These are phyloP conservation scores for Darevskia nairensis DNA, from an alignment of 2,797 vertebrate species.

Conservation along the genomic window DNA sequence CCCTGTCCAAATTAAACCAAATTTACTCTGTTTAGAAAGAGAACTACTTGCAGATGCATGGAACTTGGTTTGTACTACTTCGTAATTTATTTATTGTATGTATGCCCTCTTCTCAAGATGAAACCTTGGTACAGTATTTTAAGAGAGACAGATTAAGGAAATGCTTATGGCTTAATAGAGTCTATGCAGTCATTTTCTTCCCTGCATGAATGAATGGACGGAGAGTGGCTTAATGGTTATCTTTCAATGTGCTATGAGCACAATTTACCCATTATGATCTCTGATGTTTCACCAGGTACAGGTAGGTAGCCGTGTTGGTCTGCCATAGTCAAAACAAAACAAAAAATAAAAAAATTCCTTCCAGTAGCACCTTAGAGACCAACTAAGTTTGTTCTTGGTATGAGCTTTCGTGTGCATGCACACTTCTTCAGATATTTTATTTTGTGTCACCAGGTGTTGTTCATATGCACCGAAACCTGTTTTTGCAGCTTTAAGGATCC, in stretches of 20 bases:
- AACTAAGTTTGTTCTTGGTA: too few species aligned
- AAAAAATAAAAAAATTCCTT: too few species aligned
- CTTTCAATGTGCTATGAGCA: neutral
- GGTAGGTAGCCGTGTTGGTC: too few species aligned
- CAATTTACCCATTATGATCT: neutral
- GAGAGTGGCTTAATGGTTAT: neutral
- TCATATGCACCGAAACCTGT: neutral
- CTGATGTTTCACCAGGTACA: neutral
- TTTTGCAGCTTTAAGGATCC: neutral
- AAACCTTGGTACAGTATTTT: neutral
- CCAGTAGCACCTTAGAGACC: too few species aligned
- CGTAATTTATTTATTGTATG: neutral
- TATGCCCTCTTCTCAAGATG: neutral
- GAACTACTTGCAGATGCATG: neutral
- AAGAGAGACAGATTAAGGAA: neutral
- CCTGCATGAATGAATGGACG: neutral
- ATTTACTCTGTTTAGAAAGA: constrained; percentile 31
- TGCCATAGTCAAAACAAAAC: too few species aligned
- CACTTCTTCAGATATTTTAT: too few species aligned
- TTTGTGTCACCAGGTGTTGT: neutral
- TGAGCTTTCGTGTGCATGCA: too few species aligned
- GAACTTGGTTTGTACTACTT: constrained; percentile 42
- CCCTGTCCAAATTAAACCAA: neutral
- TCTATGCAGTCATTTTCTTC: neutral
- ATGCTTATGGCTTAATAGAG: neutral